Conservation (phyloP, 2,113 vertebrate species). For the Trogon surrucura region DNA sequence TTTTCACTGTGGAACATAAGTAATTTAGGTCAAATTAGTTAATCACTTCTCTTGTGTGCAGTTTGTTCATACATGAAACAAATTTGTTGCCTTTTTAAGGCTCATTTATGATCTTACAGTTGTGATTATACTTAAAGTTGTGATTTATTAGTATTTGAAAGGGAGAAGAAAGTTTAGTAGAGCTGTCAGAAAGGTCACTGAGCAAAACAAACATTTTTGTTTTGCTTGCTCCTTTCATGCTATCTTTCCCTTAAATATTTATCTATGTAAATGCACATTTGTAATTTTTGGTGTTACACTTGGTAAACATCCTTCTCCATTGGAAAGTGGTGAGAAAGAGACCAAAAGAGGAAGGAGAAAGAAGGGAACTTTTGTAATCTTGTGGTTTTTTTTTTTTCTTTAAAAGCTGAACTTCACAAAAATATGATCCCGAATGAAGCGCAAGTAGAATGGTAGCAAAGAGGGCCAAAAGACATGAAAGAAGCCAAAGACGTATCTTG, state of each 20-base stretch:
- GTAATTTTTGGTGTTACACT: neutral
- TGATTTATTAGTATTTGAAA: neutral
- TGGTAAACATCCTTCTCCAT: neutral
- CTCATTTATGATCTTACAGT: neutral
- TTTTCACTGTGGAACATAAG: neutral
- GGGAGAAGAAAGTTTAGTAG: neutral
- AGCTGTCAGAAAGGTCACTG: neutral
- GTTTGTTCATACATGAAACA: neutral
- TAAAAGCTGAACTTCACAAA: neutral
- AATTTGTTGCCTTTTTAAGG: neutral
- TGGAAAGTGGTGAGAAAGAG: neutral
- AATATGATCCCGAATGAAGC: neutral
- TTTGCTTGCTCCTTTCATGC: neutral
- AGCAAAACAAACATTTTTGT: neutral
- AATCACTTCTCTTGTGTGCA: neutral
- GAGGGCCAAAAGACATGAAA: neutral
- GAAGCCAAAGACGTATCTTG: neutral
- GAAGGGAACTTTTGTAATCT: neutral
- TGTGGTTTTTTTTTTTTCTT: neutral
- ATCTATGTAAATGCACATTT: neutral
- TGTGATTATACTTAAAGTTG: neutral
- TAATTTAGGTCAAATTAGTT: neutral
- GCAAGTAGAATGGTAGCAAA: neutral
- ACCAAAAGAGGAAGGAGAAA: neutral
- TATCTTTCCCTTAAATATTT: neutral